Percentiles rank a stretch among this genome's conserved stretches.
Evolutionary conservation across 2,797 vertebrate genomes (phyloP).

Genomic region (Protosalanx chinensis): DNA sequence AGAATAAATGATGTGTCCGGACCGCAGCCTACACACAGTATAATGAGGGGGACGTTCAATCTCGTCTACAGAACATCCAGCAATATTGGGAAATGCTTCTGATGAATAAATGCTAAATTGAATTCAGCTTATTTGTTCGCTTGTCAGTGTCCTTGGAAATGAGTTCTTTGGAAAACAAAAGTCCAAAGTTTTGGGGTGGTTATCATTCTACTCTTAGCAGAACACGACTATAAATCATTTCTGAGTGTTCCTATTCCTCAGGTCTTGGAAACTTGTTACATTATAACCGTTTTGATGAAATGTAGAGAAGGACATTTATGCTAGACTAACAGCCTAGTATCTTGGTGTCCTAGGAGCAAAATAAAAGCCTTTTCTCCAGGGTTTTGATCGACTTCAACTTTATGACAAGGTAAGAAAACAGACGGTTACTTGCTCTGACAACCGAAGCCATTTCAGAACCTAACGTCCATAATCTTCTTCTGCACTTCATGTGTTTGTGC

Average conservation of each 20-base stretch:
- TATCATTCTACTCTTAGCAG: not conserved
- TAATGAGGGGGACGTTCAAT: conserved; percentile 16
- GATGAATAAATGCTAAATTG: conserved; percentile 2
- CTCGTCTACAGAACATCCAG: conserved; percentile 17
- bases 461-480: too few species aligned
- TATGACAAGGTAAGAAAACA: too few species aligned
- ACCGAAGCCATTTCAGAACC: too few species aligned
- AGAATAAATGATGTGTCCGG: not conserved
- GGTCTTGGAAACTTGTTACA: not conserved
- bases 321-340: not conserved
- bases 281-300: not conserved
- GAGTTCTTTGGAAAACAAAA: not conserved
- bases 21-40: not conserved
- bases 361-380: not conserved
- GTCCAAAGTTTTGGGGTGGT: not conserved
- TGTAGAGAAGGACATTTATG: not conserved
- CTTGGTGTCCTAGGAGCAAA: not conserved
- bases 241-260: not conserved
- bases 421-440: too few species aligned
- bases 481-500: too few species aligned
- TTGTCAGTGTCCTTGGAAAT: conserved; percentile 6
- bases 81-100: conserved; percentile 5
- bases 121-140: conserved; percentile 13
- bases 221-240: not conserved
- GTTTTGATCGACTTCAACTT: not conserved